These are phyloP conservation scores for Azorinus chamasolen DNA, from an alignment of 2,888 invertebrate genomes.

Conservation along the genomic window DNA sequence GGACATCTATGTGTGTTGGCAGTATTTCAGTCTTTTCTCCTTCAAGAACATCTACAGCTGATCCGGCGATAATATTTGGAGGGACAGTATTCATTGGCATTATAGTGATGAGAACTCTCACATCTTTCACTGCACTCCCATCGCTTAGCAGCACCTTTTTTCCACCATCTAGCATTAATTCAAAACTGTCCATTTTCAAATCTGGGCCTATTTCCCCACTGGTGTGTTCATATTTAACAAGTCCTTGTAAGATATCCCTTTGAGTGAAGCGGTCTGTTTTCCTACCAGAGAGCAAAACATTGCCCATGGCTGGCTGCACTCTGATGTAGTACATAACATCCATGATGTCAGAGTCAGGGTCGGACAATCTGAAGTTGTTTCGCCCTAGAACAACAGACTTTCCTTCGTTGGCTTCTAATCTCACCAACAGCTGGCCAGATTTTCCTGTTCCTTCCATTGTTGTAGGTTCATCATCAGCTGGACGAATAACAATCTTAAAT, in stretches of 20 bases:
- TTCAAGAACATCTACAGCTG: conserved; percentile 80
- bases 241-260: conserved; percentile 75
- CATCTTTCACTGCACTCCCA: conserved; percentile 76
- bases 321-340: conserved; percentile 80
- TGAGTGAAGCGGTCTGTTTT: conserved; percentile 82
- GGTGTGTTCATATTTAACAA: conserved; percentile 82
- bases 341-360: conserved; percentile 81
- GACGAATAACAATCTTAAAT: conserved; percentile 79
- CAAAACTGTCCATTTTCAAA: conserved; percentile 78
- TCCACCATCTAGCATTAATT: conserved; percentile 79
- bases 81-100: conserved; percentile 83
- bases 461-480: conserved; percentile 83
- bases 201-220: conserved; percentile 82
- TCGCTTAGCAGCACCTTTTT: conserved; percentile 77
- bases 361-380: conserved; percentile 77
- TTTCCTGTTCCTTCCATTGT: conserved; percentile 66
- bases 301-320: conserved; percentile 77
- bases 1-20: conserved; percentile 77
- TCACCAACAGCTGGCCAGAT: conserved; percentile 73
- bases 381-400: conserved; percentile 71
- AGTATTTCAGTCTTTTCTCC: conserved; percentile 80
- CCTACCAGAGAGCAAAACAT: conserved; percentile 72
- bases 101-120: conserved; percentile 80
- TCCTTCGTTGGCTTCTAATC: conserved; percentile 79
- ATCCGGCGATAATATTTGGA: conserved; percentile 79